Conservation (phyloP, 2,113 vertebrate genomes). For the Oceanites oceanicus region DNA sequence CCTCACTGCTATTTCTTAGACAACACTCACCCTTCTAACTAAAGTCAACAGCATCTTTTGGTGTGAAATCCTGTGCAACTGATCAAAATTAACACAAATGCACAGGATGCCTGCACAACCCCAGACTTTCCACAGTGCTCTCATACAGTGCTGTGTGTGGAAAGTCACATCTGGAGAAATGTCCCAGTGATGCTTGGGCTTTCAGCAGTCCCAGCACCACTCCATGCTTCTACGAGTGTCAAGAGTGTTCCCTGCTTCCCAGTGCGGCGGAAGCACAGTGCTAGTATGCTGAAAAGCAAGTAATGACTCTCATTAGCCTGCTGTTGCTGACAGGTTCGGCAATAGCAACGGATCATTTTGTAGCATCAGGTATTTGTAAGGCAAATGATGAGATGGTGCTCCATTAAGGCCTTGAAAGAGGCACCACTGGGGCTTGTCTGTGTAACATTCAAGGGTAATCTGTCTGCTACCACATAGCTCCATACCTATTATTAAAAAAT, state of each 20-base stretch:
- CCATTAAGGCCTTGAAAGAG: not conserved
- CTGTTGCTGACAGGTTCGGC: not conserved
- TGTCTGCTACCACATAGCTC: not conserved
- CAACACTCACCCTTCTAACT: not conserved
- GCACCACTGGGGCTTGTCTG: not conserved
- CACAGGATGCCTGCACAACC: accelerated
- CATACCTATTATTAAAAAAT: not conserved
- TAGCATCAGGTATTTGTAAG: not conserved
- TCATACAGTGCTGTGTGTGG: not conserved
- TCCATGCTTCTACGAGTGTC: accelerated
- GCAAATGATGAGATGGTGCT: not conserved
- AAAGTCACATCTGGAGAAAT: not conserved
- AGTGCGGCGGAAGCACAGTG: not conserved
- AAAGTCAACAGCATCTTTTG: not conserved
- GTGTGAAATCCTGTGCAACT: not conserved
- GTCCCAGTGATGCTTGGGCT: not conserved
- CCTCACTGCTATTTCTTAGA: not conserved
- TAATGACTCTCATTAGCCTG: not conserved
- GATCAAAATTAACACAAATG: not conserved
- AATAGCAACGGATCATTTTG: accelerated
- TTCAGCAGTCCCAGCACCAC: not conserved
- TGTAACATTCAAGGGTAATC: not conserved
- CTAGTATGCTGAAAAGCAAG: not conserved
- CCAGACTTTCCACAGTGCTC: not conserved
- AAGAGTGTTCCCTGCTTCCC: not conserved